A percentile compares a stretch with the other conserved stretches of the same genome.
Conservation (phyloP, 2,113 vertebrate species). For the Capra hircus region DNA sequence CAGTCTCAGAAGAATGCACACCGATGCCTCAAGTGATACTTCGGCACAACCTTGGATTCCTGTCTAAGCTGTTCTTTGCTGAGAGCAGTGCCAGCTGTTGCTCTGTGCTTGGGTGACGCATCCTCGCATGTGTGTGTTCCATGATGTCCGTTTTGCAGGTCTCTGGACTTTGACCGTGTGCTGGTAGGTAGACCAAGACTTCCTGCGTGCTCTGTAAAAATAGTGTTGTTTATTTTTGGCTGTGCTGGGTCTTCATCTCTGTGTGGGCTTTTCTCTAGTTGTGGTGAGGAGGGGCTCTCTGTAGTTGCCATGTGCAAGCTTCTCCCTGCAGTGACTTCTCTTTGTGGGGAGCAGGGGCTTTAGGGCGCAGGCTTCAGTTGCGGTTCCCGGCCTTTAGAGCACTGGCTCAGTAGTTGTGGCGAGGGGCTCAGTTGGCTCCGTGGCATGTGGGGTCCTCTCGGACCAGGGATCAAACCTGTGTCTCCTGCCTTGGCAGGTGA, state of each 20-base stretch:
- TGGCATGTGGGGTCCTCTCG: background rate
- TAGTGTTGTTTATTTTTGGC: background rate
- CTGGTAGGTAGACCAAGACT: background rate
- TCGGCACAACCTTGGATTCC: background rate
- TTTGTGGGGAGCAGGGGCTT: background rate
- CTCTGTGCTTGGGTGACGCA: background rate
- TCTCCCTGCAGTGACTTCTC: background rate
- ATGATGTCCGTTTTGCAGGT: background rate
- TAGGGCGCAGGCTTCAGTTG: background rate
- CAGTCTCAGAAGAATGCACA: background rate
- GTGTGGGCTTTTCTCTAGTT: background rate
- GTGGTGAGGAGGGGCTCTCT: background rate
- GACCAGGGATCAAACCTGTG: background rate
- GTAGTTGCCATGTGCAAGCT: background rate
- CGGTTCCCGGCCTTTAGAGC: background rate
- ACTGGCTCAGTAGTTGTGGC: background rate
- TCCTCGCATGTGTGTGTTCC: background rate
- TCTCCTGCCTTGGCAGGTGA: background rate
- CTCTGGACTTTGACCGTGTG: background rate
- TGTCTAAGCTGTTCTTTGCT: background rate
- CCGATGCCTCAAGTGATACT: background rate
- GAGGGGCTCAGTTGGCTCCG: background rate
- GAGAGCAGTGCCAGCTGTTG: background rate
- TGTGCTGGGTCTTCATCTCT: background rate
- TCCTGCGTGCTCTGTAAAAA: background rate